phyloP scores from a whole-genome alignment of 2,888 invertebrate genomes.

The Pediacus dermestoides region DNA sequence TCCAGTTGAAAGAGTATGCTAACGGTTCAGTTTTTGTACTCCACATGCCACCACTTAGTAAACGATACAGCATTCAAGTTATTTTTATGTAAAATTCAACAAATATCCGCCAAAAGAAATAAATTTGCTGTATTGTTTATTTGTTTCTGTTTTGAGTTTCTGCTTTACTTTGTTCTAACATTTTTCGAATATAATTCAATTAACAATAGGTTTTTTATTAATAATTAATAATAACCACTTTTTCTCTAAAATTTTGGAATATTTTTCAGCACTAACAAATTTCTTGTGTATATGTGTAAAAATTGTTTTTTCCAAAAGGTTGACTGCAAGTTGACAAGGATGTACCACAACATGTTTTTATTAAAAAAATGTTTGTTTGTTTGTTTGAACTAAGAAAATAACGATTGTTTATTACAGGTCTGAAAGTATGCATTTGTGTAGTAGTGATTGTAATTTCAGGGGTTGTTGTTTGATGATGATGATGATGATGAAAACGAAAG shows the following conservation, averaged over 20 bases:
- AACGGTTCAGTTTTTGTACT: slow-evolving; percentile 15
- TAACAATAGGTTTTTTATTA: slow-evolving; percentile 21
- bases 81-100: too few species aligned
- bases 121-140: slow-evolving; percentile 12
- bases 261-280: slow-evolving; percentile 32
- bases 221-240: too few species aligned
- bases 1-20: slow-evolving; percentile 34
- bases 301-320: slow-evolving; percentile 21
- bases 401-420: slow-evolving; percentile 32
- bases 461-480: background rate
- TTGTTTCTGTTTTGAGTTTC: slow-evolving; percentile 17
- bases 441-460: slow-evolving; percentile 18
- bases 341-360: slow-evolving; percentile 18
- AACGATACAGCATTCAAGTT: slow-evolving; percentile 13
- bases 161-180: slow-evolving; percentile 13
- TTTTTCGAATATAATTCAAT: slow-evolving; percentile 14
- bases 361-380: slow-evolving; percentile 6
- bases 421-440: slow-evolving; percentile 23
- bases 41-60: slow-evolving; percentile 21
- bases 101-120: too few species aligned
- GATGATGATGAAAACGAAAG: too few species aligned
- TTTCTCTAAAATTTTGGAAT: too few species aligned
- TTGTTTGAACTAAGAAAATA: slow-evolving; percentile 3
- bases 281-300: slow-evolving; percentile 22
- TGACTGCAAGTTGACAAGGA: slow-evolving; percentile 34